These are phyloP conservation scores for cattle (Bos taurus) DNA, from an alignment of 2,113 vertebrate species.

Conservation along the genomic window ARS-UCD2.0 NC_037329.1:27450001-27450500, in stretches of 20 bases:
- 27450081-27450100: background rate
- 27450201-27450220: constrained; percentile 44
- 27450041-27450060: background rate
- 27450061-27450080: background rate
- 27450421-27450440: background rate
- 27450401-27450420: background rate
- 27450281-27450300: constrained; percentile 44
- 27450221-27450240: constrained; percentile 26
- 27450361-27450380: constrained; percentile 32
- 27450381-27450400: background rate
- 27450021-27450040: background rate
- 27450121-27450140: background rate
- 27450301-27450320: constrained; percentile 6
- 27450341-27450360: constrained; percentile 31
- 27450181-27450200: background rate
- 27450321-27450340: background rate
- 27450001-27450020: background rate
- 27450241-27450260: background rate
- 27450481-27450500: background rate
- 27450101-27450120: background rate
- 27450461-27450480: background rate
- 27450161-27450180: background rate
- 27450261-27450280: constrained; percentile 29
- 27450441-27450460: background rate
- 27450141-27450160: background rate